Evolutionary conservation across 2,113 vertebrate genomes (phyloP).

Genomic region (Rhabdomys dilectus): DNA sequence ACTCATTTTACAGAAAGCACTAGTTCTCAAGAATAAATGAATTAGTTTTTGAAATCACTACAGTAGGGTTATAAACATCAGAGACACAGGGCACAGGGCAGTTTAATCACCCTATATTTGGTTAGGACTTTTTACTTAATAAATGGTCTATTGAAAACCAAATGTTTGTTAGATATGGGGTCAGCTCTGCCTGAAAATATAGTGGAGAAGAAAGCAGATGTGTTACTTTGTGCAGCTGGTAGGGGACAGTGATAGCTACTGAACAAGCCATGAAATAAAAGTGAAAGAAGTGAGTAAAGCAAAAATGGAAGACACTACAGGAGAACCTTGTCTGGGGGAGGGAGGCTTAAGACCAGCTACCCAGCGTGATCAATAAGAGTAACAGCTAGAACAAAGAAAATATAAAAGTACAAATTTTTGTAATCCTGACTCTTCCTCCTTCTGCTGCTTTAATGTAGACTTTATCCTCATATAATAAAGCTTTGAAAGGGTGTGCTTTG

Average conservation of each 20-base stretch:
- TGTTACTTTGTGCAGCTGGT: background rate
- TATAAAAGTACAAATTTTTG: background rate
- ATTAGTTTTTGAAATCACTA: background rate
- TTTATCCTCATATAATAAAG: background rate
- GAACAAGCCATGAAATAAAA: background rate
- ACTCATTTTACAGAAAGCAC: background rate
- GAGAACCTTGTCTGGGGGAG: background rate
- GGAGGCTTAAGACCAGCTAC: background rate
- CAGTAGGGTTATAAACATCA: background rate
- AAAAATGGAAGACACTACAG: background rate
- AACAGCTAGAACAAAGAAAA: background rate
- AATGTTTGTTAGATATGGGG: background rate
- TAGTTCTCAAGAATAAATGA: slow-evolving; percentile 12
- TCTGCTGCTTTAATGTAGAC: background rate
- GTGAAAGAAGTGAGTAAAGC: background rate
- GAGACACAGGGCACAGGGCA: background rate
- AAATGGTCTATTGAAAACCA: background rate
- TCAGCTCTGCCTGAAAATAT: background rate
- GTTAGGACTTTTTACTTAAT: background rate
- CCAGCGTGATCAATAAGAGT: background rate
- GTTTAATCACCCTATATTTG: background rate
- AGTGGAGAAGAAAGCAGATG: background rate
- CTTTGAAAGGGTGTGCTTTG: slow-evolving; percentile 51
- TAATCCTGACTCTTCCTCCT: background rate
- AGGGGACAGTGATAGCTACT: background rate